Percentiles rank a stretch among this genome's conserved stretches.
Conservation (phyloP, 1,140 invertebrate species). For the Meloidogyne exigua region DNA sequence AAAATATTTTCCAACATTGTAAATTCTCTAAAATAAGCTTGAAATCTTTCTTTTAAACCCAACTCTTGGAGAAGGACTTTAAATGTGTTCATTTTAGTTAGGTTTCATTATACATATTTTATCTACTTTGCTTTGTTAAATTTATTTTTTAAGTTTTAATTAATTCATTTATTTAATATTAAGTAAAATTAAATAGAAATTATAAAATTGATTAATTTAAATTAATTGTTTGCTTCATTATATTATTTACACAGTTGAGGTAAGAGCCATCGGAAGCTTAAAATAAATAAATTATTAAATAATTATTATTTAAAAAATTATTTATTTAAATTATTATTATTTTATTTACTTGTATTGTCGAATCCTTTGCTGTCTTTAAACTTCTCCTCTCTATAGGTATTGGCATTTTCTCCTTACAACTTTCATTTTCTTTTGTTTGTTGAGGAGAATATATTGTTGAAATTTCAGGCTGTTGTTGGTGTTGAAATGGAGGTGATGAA, state of each 20-base stretch:
- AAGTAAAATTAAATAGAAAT: neutral
- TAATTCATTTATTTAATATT: no score
- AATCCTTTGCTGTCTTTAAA: neutral
- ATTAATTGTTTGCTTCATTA: neutral
- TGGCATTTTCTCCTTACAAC: neutral
- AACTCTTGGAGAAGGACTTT: no score
- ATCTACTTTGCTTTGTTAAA: no score
- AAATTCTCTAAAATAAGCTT: no score
- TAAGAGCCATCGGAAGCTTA: constrained; percentile 37
- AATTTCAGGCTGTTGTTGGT: neutral
- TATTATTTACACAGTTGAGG: constrained; percentile 36
- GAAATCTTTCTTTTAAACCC: no score
- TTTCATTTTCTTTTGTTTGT: neutral
- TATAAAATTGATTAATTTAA: neutral
- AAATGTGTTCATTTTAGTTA: no score
- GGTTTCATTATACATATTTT: no score
- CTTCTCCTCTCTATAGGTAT: neutral
- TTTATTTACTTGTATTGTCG: neutral
- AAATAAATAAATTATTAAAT: neutral
- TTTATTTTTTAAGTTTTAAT: no score
- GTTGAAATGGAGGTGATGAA: neutral
- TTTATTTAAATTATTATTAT: no score
- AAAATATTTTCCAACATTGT: no score
- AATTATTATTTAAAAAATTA: no score
- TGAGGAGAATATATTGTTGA: neutral